Base-by-base conservation (phyloP, 2,113 vertebrate species). In the Ictalurus furcatus region DNA sequence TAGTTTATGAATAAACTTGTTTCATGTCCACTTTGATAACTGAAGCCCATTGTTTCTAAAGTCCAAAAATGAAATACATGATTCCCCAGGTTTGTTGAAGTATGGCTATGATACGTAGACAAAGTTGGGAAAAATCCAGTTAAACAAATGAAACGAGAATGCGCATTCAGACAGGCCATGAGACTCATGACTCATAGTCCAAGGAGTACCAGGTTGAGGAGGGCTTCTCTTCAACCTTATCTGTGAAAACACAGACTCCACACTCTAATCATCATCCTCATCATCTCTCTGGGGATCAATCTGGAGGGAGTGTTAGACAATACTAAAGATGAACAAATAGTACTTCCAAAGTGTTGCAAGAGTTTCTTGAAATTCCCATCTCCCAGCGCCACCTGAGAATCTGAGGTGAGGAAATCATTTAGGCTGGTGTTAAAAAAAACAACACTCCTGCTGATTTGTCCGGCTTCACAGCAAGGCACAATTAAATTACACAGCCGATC, bases 401-500 rank as follows among this genome's bases (percentile, higher is more conserved):
- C 65, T 14, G 44, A 86, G 78, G 84, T 84, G 84, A 52, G 19
- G 25, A 61, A 81, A 85, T 88, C 71, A 37, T 28, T 86, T 34
- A 79, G 34, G 82, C 23, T 84, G 61, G 69, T 87, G 85, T 19
- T 59, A 78, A 83, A 82, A 82, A 37, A 67, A n/a, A 67, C 25
- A n/a, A 76, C 37, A 13, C 85, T 28, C 67, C 17, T 48, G 30
- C 84, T 34, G 34, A 59, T 86, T 40, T n/a, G 4, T 84, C 37
- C 69, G 12, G 25, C 83, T 58, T 80, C 85, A 65, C 82, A n/a
- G 71, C 40, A 83, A 79, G 73, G 81, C 80, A 34, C 86, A 80
- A 94, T 93, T 94, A 67, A 92, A 92, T 94, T 89, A 93, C 87
- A 91, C 79, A 90, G 69, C 85, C 90, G 88, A 88, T 88, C 1